Base-by-base conservation (phyloP, 2,797 vertebrate species). In the Anguilla pacifica region DNA sequence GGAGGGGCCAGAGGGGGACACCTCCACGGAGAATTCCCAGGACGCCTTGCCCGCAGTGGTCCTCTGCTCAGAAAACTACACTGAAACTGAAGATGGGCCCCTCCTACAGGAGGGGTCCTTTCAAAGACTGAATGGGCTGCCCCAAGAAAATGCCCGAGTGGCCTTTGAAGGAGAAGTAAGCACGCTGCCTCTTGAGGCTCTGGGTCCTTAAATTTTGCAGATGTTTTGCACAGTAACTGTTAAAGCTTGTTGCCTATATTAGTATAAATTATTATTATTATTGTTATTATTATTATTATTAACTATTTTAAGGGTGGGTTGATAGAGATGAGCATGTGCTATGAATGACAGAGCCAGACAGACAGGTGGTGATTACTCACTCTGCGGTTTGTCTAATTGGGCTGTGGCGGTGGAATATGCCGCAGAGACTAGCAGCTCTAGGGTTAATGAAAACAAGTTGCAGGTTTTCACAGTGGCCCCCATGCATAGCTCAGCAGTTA, bases 171-270 rank as follows among this genome's bases (percentile, higher is more conserved):
- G 89, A 86, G 95, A 94, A 77, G 94, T 91, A 10, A 88, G 95
- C 88, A 94, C 95, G 87, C 94, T 93, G 92, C 95, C 87, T 92
- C 95, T 94, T 92, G 96, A 98, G 90, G 88, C 89, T 57, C 96
- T 96, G 82, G 88, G 55, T 79, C 88, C 46, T 89, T 90, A 90
- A 91, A 93, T 92, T 92, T 93, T 93, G 95, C 95, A 96, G 93
- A 96, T 94, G 92, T 96, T 97, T 97, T 97, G 97, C 97, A 97
- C 96, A 97, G 95, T 89, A 94, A 93, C 93, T 91, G 93, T 86
- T 91, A 83, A 94, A 94, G 93, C 94, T 94, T 93, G 94, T 93
- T 93, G 88, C 79, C 92, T 91, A 94, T 89, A 91, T 93, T 93
- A 91, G 82, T 86, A 93, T 89, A 90, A 92, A 84, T 74, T 79